phyloP scores from a whole-genome alignment of 2,797 vertebrate genomes.

The Acanthurus lineatus region DNA sequence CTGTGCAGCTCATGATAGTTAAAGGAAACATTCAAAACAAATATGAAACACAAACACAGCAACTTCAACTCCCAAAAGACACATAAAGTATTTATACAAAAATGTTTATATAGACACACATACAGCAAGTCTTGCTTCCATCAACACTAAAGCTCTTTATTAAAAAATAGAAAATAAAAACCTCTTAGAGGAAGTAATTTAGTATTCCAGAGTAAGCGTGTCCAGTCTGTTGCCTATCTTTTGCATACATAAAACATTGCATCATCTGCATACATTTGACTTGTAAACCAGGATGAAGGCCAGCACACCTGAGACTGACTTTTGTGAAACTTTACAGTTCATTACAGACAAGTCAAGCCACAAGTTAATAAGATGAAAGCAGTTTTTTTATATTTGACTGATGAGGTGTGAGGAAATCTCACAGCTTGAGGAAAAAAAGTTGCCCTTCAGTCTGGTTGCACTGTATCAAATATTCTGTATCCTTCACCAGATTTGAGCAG shows the following conservation, averaged over 20 bases:
- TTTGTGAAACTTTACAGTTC: not conserved
- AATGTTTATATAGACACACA: not conserved
- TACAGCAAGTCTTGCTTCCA: not conserved
- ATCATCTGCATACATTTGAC: not conserved
- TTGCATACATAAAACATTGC: not conserved
- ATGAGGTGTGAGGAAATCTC: too few species aligned
- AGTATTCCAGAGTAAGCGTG: too few species aligned
- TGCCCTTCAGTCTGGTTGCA: too few species aligned
- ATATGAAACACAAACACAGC: not conserved
- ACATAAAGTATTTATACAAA: not conserved
- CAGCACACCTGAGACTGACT: not conserved
- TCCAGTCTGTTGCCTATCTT: not conserved
- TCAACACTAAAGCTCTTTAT: not conserved
- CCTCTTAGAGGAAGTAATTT: too few species aligned
- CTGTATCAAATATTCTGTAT: too few species aligned
- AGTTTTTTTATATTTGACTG: too few species aligned
- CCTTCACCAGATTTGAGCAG: too few species aligned
- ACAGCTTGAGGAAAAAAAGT: too few species aligned
- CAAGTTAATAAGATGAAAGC: too few species aligned
- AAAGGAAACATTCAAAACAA: not conserved
- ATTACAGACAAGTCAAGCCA: not conserved
- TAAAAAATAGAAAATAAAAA: too few species aligned
- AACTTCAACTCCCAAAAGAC: not conserved
- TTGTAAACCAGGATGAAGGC: not conserved
- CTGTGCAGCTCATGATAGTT: conserved; percentile 23